Evolutionary conservation across 2,888 invertebrate species (phyloP).

Genomic region (Caenorhabditis zanzibari): DNA sequence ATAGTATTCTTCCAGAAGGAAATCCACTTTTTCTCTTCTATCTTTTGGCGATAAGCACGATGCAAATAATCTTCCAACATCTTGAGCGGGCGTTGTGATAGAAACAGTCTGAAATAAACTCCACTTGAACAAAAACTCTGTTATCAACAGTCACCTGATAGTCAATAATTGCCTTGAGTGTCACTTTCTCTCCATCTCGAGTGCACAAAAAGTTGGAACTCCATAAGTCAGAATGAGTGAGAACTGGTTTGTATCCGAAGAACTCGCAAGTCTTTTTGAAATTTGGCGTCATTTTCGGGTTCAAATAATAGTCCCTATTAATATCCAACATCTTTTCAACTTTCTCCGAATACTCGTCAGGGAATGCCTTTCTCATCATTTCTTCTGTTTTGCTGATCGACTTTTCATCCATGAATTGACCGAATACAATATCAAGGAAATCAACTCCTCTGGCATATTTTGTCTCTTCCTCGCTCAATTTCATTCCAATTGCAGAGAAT

Average conservation of each 20-base stretch:
- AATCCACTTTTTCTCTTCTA: slow-evolving; percentile 45
- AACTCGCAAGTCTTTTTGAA: slow-evolving; percentile 33
- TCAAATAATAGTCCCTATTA: slow-evolving; percentile 37
- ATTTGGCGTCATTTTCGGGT: slow-evolving; percentile 13
- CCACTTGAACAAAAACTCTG: neutral
- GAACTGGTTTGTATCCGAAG: slow-evolving; percentile 45
- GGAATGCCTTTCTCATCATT: slow-evolving; percentile 34
- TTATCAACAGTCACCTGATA: slow-evolving; percentile 46
- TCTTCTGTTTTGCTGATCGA: neutral
- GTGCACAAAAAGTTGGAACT: slow-evolving; percentile 50
- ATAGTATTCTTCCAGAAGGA: slow-evolving; percentile 53
- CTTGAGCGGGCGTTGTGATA: slow-evolving; percentile 41
- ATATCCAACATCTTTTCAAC: slow-evolving; percentile 40
- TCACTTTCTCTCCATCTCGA: slow-evolving; percentile 31
- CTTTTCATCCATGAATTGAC: slow-evolving; percentile 47
- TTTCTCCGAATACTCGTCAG: slow-evolving; percentile 39
- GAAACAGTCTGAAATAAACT: slow-evolving; percentile 53
- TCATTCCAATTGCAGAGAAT: slow-evolving; percentile 56
- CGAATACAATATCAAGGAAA: slow-evolving; percentile 47
- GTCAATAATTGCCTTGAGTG: slow-evolving; percentile 59
- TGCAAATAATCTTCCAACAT: slow-evolving; percentile 47
- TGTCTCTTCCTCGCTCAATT: slow-evolving; percentile 38
- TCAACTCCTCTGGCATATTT: slow-evolving; percentile 32
- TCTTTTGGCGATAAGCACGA: slow-evolving; percentile 34
- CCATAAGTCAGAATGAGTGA: slow-evolving; percentile 59